Percentiles rank a stretch among this genome's conserved stretches.
Evolutionary conservation across 2,797 vertebrate genomes (phyloP).

Genomic region (Tokudaia muenninki): DNA sequence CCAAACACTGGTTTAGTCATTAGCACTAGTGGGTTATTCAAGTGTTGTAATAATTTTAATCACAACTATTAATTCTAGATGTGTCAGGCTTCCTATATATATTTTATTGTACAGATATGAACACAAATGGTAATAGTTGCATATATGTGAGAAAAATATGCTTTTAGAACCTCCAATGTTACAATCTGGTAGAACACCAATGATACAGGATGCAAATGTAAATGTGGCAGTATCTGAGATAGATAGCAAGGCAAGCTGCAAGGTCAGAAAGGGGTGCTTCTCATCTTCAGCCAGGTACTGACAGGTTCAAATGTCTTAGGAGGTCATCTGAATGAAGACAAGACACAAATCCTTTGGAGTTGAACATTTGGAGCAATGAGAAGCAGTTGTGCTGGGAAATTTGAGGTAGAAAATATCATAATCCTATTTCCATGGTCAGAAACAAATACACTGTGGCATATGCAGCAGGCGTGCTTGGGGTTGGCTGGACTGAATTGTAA

Average conservation of each 20-base stretch:
- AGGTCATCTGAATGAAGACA: conserved; percentile 4
- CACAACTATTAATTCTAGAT: background rate
- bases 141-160: background rate
- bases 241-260: background rate
- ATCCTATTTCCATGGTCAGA: conserved; percentile 60
- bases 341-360: conserved; percentile 38
- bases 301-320: conserved; percentile 23
- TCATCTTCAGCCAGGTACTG: background rate
- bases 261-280: background rate
- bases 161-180: background rate
- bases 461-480: background rate
- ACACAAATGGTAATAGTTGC: background rate
- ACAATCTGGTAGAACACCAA: background rate
- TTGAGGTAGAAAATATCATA: conserved; percentile 52
- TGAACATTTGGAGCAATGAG: conserved; percentile 48
- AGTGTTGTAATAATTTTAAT: conserved; percentile 33
- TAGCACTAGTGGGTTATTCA: conserved; percentile 67
- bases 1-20: conserved; percentile 13
- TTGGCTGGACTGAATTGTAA: conserved; percentile 62
- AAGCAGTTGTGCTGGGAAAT: conserved; percentile 55
- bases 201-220: background rate
- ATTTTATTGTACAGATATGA: background rate
- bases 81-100: background rate
- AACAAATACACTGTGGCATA: conserved; percentile 27
- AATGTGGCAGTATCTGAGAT: background rate